Base-by-base conservation (phyloP, 2,888 invertebrate species). In the Allophyes oxyacanthae region DNA sequence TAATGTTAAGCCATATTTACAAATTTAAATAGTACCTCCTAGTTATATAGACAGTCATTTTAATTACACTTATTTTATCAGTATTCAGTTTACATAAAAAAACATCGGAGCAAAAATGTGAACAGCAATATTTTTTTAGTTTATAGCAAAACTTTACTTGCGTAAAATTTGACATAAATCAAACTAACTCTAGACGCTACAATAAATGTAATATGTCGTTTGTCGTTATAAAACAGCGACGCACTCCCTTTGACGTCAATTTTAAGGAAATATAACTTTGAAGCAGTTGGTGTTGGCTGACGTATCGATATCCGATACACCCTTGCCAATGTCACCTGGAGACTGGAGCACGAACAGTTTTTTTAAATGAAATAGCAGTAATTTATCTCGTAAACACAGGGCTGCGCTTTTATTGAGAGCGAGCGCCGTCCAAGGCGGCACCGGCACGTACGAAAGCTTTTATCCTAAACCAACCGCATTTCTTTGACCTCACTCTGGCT, bases 361-460 rank as follows among this genome's bases (percentile, higher is more conserved):
- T 49, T 38, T 14, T 30, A 15, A 14, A 53, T 30, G 46, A 44
- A 66, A 57, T 55, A 25, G 15, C 33, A 11, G 36, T 56, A 36
- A 54, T 57, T 42, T 66, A 43, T 37, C 50, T 78, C 77, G 75
- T 84, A 78, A 83, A 82, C 71, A 78, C 55, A 54, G 70, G 65
- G 48, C 66, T 79, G 82, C 75, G 78, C 64, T 82, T 81, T 83
- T 85, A 85, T 79, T 73, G 72, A 64, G 55, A 72, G 58, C 59
- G 51, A 62, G 50, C 53, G 48, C 61, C 64, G 50, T 57, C 66
- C 49, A 61, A 61, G 53, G 51, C 65, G 65, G 66, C 79, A 77
- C 80, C 55, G 66, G 68, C 82, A 82, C 84, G 86, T 85, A 82
- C 81, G 67, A 78, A 85, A 82, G 85, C 88, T 88, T 88, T 89